These are phyloP conservation scores for Apis florea DNA, from an alignment of 1,140 invertebrate genomes.

Conservation along the genomic window DNA sequence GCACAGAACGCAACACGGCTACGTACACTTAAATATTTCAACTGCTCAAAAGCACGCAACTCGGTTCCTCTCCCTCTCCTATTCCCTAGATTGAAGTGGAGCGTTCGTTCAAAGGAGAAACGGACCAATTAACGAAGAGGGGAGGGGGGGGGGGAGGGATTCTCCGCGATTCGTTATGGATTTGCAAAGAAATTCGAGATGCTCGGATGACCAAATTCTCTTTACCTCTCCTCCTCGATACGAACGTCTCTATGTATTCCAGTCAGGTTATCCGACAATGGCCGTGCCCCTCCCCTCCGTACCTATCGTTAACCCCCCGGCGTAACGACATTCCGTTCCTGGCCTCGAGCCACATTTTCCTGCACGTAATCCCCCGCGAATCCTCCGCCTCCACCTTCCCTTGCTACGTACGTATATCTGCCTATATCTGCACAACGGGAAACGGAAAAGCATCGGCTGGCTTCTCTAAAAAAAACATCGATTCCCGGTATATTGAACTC, in stretches of 20 bases:
- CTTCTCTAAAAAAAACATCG: slow-evolving; percentile 43
- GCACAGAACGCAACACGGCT: too few species aligned
- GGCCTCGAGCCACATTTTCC: slow-evolving; percentile 68
- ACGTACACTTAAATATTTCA: not conserved
- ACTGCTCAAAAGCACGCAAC: not conserved
- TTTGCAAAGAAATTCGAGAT: slow-evolving; percentile 29
- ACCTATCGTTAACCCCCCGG: slow-evolving; percentile 63
- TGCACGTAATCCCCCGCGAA: slow-evolving; percentile 64
- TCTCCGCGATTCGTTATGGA: slow-evolving; percentile 4
- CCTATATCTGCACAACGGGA: slow-evolving; percentile 18
- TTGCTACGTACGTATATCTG: slow-evolving; percentile 28
- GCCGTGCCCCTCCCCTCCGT: slow-evolving; percentile 36
- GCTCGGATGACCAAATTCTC: slow-evolving; percentile 40
- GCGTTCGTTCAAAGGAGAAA: not conserved
- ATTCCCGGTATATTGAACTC: slow-evolving; percentile 24
- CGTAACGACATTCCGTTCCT: slow-evolving; percentile 66
- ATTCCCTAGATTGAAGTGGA: too few species aligned
- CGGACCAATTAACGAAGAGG: fast-evolving
- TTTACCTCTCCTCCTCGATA: slow-evolving; percentile 16
- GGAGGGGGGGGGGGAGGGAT: not conserved
- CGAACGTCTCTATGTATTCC: slow-evolving; percentile 41
- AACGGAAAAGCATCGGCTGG: slow-evolving; percentile 24
- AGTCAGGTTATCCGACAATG: slow-evolving; percentile 61
- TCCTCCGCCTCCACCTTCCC: slow-evolving; percentile 54
- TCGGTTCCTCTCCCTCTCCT: not conserved